Conservation (phyloP, 2,113 vertebrate genomes). For the Gadus chalcogrammus region DNA sequence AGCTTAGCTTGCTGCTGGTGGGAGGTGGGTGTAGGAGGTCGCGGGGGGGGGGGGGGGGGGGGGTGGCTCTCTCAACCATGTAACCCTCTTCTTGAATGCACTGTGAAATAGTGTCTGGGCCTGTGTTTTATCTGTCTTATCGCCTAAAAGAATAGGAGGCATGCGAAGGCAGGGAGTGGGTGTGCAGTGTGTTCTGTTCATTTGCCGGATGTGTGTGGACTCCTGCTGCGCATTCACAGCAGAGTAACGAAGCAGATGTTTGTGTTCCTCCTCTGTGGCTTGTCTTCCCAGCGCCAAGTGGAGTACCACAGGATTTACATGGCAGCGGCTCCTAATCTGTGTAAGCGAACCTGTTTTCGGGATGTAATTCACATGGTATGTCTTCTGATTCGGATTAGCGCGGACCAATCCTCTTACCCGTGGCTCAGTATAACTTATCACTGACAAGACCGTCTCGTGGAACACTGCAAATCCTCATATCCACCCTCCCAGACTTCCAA, state of each 20-base stretch:
- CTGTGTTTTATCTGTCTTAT: conserved; percentile 40
- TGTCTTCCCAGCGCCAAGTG: conserved; percentile 67
- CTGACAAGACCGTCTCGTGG: conserved; percentile 71
- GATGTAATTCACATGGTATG: conserved; percentile 86
- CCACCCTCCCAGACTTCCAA: conserved; percentile 67
- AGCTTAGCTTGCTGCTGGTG: conserved; percentile 54
- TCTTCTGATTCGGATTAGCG: conserved; percentile 85
- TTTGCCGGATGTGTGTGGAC: conserved; percentile 15
- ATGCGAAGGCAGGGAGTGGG: too few relatives aligned
- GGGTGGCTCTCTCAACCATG: conserved; percentile 50
- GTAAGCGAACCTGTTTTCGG: conserved; percentile 81
- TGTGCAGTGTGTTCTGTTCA: too few relatives aligned
- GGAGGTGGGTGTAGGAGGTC: conserved; percentile 38
- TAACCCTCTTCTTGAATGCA: conserved; percentile 50
- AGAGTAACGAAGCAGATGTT: conserved; percentile 61
- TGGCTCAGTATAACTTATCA: conserved; percentile 80
- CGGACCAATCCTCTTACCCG: conserved; percentile 77
- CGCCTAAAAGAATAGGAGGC: conserved; percentile 37
- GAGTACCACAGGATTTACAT: conserved; percentile 78
- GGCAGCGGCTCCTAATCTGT: conserved; percentile 74
- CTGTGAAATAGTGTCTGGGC: conserved; percentile 57
- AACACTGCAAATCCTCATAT: conserved; percentile 71
- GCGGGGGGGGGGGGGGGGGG: conserved; percentile 38
- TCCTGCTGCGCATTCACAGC: conserved; percentile 38
- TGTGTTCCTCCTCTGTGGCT: conserved; percentile 71